Evolutionary conservation across 2,797 vertebrate species (phyloP).

Genomic region (Sebastes nivosus): DNA sequence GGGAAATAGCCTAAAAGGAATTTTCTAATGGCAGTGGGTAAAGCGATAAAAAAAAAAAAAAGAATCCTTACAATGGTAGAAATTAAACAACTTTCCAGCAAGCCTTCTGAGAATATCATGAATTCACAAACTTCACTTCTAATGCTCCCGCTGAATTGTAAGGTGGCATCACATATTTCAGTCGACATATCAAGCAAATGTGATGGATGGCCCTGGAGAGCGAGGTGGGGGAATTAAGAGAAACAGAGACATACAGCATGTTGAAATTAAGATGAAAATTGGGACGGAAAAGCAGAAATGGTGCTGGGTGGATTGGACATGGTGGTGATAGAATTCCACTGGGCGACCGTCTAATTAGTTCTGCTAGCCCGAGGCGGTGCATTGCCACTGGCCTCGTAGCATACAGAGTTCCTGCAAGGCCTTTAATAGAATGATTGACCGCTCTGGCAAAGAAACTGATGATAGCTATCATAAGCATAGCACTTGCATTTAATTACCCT

Average conservation of each 20-base stretch:
- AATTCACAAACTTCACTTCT: slow-evolving; percentile 59
- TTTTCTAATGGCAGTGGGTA: slow-evolving; percentile 20
- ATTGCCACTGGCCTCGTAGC: slow-evolving; percentile 75
- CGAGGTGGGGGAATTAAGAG: slow-evolving; percentile 62
- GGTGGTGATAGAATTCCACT: slow-evolving; percentile 78
- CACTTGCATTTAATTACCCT: slow-evolving; percentile 81
- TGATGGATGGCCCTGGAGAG: slow-evolving; percentile 65
- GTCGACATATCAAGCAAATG: slow-evolving; percentile 63
- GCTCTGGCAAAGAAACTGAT: slow-evolving; percentile 73
- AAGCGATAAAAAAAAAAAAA: background rate
- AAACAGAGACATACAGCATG: slow-evolving; percentile 67
- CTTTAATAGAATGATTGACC: slow-evolving; percentile 83
- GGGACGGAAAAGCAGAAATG: slow-evolving; percentile 62
- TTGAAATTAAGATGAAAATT: slow-evolving; percentile 78
- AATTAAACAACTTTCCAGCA: slow-evolving; percentile 33
- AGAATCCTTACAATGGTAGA: background rate
- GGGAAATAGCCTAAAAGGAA: slow-evolving; percentile 5
- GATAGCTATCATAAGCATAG: slow-evolving; percentile 78
- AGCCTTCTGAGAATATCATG: slow-evolving; percentile 34
- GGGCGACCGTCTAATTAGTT: slow-evolving; percentile 86
- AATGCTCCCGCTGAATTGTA: slow-evolving; percentile 45
- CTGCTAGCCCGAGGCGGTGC: slow-evolving; percentile 75
- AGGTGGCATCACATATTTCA: slow-evolving; percentile 64
- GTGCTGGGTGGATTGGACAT: slow-evolving; percentile 58
- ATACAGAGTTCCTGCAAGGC: slow-evolving; percentile 75